phyloP scores from a whole-genome alignment of 2,113 vertebrate species.

The Ia io region DNA sequence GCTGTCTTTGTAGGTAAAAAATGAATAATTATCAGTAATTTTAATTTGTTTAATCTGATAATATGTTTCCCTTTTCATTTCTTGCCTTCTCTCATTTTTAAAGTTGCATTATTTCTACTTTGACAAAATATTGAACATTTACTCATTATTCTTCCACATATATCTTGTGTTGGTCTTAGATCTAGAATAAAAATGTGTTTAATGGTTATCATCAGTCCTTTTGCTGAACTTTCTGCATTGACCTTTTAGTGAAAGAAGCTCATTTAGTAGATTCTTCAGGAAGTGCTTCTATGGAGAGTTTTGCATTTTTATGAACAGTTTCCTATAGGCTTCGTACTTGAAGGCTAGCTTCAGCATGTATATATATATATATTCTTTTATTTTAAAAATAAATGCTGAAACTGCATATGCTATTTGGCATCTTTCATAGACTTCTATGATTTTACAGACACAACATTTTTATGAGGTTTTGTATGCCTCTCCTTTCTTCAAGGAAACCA shows the following conservation, averaged over 20 bases:
- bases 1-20: neutral
- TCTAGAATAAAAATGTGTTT: neutral
- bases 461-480: neutral
- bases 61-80: neutral
- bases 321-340: neutral
- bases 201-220: neutral
- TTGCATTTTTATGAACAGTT: neutral
- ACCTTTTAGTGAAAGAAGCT: neutral
- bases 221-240: neutral
- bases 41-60: neutral
- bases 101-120: neutral
- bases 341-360: neutral
- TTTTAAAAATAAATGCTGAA: conserved; percentile 13
- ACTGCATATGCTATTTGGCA: neutral
- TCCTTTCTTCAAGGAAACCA: neutral
- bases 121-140: neutral
- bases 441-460: neutral
- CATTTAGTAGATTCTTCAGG: neutral
- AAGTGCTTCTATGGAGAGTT: neutral
- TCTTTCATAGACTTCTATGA: neutral
- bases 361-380: neutral
- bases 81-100: neutral
- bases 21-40: neutral
- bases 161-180: neutral
- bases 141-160: neutral